phyloP scores from a whole-genome alignment of 2,797 vertebrate genomes.

The Trichosurus vulpecula region DNA sequence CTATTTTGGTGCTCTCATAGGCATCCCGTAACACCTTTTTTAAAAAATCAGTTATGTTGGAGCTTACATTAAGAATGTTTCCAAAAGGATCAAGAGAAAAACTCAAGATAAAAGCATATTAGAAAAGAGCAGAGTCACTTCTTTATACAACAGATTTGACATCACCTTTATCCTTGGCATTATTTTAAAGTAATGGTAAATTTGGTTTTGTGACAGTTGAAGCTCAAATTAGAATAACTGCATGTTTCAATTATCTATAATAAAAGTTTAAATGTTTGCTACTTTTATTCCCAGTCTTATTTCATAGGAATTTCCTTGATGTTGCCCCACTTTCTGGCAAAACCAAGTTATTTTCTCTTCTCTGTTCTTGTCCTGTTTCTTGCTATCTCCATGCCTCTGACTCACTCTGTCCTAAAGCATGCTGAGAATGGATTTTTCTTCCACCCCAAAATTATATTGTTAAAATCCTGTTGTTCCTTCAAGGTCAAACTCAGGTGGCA shows the following conservation, averaged over 20 bases:
- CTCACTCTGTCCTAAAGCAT: background rate
- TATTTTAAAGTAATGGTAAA: constrained; percentile 46
- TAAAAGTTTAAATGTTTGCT: constrained; percentile 12
- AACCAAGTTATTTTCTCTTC: background rate
- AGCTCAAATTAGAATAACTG: constrained; percentile 23
- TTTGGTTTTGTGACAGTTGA: constrained; percentile 34
- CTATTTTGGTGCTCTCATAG: constrained; percentile 12
- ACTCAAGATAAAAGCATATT: background rate
- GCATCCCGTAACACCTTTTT: background rate
- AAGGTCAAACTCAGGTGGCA: background rate
- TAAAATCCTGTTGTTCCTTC: background rate
- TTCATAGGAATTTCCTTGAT: background rate
- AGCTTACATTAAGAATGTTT: constrained; percentile 28
- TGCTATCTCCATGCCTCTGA: background rate
- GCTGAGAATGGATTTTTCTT: background rate
- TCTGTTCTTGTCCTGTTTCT: background rate
- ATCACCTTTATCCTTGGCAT: constrained; percentile 38
- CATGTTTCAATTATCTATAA: background rate
- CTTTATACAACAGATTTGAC: constrained; percentile 35
- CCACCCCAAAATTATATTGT: background rate
- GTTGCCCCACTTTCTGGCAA: background rate
- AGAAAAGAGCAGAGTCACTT: background rate
- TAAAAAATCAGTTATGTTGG: constrained; percentile 15
- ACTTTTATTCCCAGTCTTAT: background rate
- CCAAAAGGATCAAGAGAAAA: constrained; percentile 15